Base-by-base conservation (phyloP, 2,797 vertebrate genomes). In the Phrynocephalus forsythii region DNA sequence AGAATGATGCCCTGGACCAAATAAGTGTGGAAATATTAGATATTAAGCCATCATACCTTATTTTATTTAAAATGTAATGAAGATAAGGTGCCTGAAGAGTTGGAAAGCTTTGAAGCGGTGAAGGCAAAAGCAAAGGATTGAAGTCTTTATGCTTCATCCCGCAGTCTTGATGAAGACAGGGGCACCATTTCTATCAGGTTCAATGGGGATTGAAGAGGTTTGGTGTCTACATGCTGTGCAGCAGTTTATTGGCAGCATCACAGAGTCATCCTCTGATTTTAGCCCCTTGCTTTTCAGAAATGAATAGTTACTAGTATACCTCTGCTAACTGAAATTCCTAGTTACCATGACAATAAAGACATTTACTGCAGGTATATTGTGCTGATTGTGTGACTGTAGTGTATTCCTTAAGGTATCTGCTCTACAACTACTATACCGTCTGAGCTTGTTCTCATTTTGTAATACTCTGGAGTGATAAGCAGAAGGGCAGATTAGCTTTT, bases 291-390 rank as follows among this genome's bases (percentile, higher is more conserved):
- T 90, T 92, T 91, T 69, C 30, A 69, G 44, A 79, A 73, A 79
- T 76, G 33, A 76, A 22, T 83, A 77, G 60, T 63, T 63, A 76
- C 73, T 48, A 76, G 44, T 38, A 76, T 18, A 76, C 38, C 60
- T 63, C 60, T 63, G n/a, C 48, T 76, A 76, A 76, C 26, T 69
- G 50, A 80, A 75, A 79, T 79, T 33, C 75, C 16, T 85, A 80
- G 89, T 91, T 95, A 87, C 92, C 88, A 90, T 87, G 92, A 80
- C 90, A 91, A 81, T 75, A 88, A 81, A 86, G 86, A 90, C 84
- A 56, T 52, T 78, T 88, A 6, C 6, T n/a, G 22, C 79, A 38
- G 86, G 7, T 84, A 20, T 94, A 78, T 44, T 79, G 16, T 77
- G 88, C 16, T 52, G 73, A 7, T 72, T 85, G 75, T 77, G 73